Evolutionary conservation across 2,797 vertebrate genomes (phyloP), one percentile per base, ranked within the genome.

Genomic region (Eulemur coronatus): DNA sequence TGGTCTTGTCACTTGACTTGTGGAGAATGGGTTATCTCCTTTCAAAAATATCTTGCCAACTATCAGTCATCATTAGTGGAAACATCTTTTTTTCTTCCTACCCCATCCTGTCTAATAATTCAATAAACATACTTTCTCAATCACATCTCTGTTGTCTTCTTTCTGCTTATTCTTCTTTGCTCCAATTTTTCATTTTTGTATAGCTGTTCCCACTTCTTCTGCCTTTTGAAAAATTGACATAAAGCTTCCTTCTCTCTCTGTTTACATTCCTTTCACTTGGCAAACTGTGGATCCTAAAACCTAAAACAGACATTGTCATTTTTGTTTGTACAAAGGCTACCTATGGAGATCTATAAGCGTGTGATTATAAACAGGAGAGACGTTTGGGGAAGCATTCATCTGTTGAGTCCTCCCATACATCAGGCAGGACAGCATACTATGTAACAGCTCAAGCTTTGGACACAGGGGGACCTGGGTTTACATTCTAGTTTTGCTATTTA

Each of bases 41-140:
- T 97, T 97, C 84, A 94, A 91, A 94, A 95, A 76, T 41, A 93
- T 89, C 67, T 93, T 86, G 41, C 59, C 92, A 94, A 95, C 67
- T 35, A 97, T 97, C 85, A 92, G 86, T 91, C 94, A 88, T 84
- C 59, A 95, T 97, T 96, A 92, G 76, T 46, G 59, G 33, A 90
- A 90, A 89, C 80, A 67, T 86, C 75, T 88, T 96, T 94, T 92
- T 73, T 95, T 2, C 50, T 78, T 69, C 18, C 78, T 43, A n/a
- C 43, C 10, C 57, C 26, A 38, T 55, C 57, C 59, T 93, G 63
- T 91, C 81, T 94, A 92, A 95, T 84, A 95, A 96, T 88, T 97
- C 85, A 96, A 59, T 30, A 97, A 94, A 22, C n/a, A 79, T 72
- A 65, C 84, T 28, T 97, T 33, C 35, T 93, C 88, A 92, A 59